Evolutionary conservation across 2,888 invertebrate species (phyloP).

Genomic region (Drosophila leonis): DNA sequence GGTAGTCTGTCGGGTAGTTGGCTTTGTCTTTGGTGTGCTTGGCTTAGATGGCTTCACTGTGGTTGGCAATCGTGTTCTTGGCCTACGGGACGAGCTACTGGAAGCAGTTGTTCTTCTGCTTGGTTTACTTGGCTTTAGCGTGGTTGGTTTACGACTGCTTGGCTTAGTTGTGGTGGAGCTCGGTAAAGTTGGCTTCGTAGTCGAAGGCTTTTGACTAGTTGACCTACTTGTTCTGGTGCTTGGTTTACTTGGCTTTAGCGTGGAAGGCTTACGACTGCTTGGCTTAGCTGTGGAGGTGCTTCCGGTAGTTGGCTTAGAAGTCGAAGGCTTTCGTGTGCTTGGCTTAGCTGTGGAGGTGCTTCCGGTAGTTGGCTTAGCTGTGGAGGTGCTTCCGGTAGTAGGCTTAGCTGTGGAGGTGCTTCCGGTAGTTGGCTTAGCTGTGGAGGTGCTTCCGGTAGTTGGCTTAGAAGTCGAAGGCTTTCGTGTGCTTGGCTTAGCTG

Average conservation of each 20-base stretch:
- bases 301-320: neutral
- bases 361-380: neutral
- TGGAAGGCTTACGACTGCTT: neutral
- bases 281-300: neutral
- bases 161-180: neutral
- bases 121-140: neutral
- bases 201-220: neutral
- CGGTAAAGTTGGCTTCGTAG: neutral
- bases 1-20: neutral
- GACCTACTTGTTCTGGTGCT: neutral
- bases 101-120: neutral
- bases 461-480: neutral
- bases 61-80: neutral
- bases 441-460: neutral
- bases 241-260: neutral
- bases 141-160: neutral
- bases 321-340: neutral
- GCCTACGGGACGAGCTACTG: neutral
- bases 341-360: neutral
- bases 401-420: constrained; percentile 1
- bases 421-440: neutral
- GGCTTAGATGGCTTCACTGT: neutral
- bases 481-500: neutral
- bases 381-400: neutral
- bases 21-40: neutral